Base-by-base conservation (phyloP, 2,888 invertebrate genomes). In the Melieria picta region DNA sequence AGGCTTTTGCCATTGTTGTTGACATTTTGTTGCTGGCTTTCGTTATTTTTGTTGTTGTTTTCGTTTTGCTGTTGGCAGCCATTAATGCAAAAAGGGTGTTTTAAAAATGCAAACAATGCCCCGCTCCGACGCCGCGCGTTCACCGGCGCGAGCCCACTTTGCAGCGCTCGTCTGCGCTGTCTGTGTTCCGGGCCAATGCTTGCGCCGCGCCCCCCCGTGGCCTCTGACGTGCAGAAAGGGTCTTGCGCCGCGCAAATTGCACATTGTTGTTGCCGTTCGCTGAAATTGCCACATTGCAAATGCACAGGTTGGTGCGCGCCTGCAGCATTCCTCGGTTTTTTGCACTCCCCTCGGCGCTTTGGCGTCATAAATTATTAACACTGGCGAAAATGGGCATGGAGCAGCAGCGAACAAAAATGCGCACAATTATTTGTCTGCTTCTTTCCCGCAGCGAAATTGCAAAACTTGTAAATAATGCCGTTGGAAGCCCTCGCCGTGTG, bases 361-460 rank as follows among this genome's bases (percentile, higher is more conserved):
- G 74, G 69, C 73, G 77, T 79, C 81, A 82, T 83, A 83, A 84
- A 82, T 83, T 81, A 84, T 82, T 84, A 57, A 58, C 30, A 30
- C 30, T 30, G 30, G 30, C 30, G 30, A 30, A 30, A 30, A 30
- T n/a, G n/a, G 10, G n/a, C 30, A 30, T 30, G 30, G 30, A 50
- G n/a, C 10, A 50, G n/a, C n/a, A 11, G 52, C 52, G n/a, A 65
- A 52, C 30, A 52, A 65, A 65, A 30, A 52, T 7, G 13, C n/a
- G 10, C 9, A 43, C 45, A 55, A 10, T n/a, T 65, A 45, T 65
- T 56, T 42, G 42, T 50, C 43, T 50, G 42, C n/a, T 42, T 64
- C 16, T 42, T 30, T 30, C 30, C 30, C 30, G 30, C 30, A 30
- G 30, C 30, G 30, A 30, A 30, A 30, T 30, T 30, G 30, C 30